Conservation (phyloP, 2,797 vertebrate species). For the Triplophysa yarkandensis region DNA sequence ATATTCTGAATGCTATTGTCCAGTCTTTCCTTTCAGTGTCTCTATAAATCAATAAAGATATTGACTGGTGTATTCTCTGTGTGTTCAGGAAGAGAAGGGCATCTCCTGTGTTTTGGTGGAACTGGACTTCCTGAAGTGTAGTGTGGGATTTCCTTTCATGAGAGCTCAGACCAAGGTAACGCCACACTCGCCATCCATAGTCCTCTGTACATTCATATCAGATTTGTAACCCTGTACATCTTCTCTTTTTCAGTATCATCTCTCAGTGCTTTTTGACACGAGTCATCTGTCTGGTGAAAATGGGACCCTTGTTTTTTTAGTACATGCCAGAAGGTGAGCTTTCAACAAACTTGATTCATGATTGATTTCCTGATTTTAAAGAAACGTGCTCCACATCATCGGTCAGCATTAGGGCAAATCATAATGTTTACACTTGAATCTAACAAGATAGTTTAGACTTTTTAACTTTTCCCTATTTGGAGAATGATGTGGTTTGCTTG, state of each 20-base stretch:
- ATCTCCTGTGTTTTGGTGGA: constrained; percentile 93
- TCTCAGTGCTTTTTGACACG: constrained; percentile 95
- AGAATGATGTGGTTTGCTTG: constrained; percentile 21
- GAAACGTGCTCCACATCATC: neutral
- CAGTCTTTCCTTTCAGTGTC: neutral
- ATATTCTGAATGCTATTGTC: too few relatives aligned
- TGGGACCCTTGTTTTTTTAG: constrained; percentile 83
- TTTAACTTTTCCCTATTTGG: constrained; percentile 16
- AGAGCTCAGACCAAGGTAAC: constrained; percentile 92
- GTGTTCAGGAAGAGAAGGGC: constrained; percentile 91
- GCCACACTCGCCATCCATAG: neutral
- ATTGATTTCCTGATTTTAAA: constrained; percentile 11
- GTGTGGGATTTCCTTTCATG: constrained; percentile 99
- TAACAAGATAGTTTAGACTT: constrained; percentile 19
- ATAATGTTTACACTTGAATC: constrained; percentile 2
- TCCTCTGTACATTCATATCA: neutral
- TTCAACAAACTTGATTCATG: constrained; percentile 8
- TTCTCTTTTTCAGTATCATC: constrained; percentile 82
- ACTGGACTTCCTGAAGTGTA: constrained; percentile 93
- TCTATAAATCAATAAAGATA: neutral
- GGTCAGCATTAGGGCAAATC: constrained; percentile 8
- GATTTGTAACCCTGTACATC: neutral
- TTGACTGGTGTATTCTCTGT: constrained; percentile 24
- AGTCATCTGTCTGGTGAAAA: constrained; percentile 91
- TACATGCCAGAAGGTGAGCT: constrained; percentile 89